phyloP scores from a whole-genome alignment of 2,113 vertebrate genomes.

The Psilopsiagon aymara region DNA sequence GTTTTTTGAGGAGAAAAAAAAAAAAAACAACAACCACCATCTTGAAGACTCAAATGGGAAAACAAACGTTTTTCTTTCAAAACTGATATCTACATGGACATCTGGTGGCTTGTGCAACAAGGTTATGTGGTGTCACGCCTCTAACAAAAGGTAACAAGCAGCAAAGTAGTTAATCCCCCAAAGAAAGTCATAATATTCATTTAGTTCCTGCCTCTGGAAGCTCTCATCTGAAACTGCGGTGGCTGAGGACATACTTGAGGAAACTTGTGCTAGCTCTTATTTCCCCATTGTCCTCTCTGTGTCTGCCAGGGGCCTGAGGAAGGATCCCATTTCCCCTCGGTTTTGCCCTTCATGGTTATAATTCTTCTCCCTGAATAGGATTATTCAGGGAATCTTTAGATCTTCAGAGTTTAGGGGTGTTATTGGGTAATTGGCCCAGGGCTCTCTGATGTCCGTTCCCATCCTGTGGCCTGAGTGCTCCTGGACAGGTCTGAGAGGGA shows the following conservation, averaged over 20 bases:
- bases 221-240: neutral
- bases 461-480: neutral
- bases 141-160: slow-evolving; percentile 39
- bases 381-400: slow-evolving; percentile 52
- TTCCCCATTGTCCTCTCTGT: slow-evolving; percentile 1
- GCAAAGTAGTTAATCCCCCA: slow-evolving; percentile 43
- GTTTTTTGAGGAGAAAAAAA: neutral
- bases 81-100: slow-evolving; percentile 26
- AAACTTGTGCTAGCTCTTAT: slow-evolving; percentile 34
- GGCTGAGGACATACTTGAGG: neutral
- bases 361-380: slow-evolving; percentile 45
- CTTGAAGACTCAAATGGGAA: neutral
- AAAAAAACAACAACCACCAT: neutral
- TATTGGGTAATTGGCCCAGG: neutral
- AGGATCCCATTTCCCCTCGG: slow-evolving; percentile 24
- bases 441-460: neutral
- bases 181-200: slow-evolving; percentile 50
- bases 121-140: neutral
- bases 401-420: neutral
- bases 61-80: neutral
- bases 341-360: slow-evolving; percentile 55
- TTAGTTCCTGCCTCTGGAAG: slow-evolving; percentile 42
- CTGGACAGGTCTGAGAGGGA: neutral
- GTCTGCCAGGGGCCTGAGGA: slow-evolving; percentile 20
- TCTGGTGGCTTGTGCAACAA: slow-evolving; percentile 7